phyloP scores from a whole-genome alignment of 2,113 vertebrate species.

The Sphaerodactylus townsendi region DNA sequence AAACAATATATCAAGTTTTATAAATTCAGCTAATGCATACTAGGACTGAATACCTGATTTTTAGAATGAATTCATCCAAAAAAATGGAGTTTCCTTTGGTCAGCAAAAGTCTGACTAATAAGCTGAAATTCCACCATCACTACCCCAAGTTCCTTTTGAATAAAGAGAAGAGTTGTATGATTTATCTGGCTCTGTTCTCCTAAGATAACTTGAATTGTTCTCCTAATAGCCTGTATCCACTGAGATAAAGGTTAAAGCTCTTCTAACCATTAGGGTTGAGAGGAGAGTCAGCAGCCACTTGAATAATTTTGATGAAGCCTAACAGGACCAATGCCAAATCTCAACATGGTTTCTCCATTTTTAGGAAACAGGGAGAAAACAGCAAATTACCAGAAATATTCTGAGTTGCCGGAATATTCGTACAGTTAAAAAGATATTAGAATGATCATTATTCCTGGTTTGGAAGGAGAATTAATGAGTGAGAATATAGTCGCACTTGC shows the following conservation, averaged over 20 bases:
- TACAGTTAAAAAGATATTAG: accelerated
- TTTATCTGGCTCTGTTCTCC: constrained; percentile 32
- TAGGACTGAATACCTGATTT: constrained; percentile 55
- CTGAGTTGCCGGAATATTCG: background rate
- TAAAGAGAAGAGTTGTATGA: constrained; percentile 27
- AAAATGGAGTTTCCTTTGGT: constrained; percentile 47
- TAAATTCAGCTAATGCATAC: constrained; percentile 33
- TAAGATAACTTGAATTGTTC: constrained; percentile 52
- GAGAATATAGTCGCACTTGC: background rate
- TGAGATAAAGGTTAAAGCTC: constrained; percentile 24
- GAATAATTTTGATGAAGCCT: constrained; percentile 18
- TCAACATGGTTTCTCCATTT: background rate
- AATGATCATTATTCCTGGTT: background rate
- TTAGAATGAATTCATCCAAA: constrained; percentile 40
- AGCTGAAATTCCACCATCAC: constrained; percentile 36
- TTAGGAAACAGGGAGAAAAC: background rate
- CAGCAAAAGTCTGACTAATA: constrained; percentile 47
- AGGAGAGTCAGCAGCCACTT: constrained; percentile 15
- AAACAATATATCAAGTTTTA: no score
- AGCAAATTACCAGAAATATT: background rate
- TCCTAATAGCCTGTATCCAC: constrained; percentile 5
- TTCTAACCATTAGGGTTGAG: accelerated
- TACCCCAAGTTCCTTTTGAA: constrained; percentile 43
- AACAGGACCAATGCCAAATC: background rate
- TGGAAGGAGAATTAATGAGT: background rate